Conservation (phyloP, 2,888 invertebrate genomes). For the Cynaeus angustus region DNA sequence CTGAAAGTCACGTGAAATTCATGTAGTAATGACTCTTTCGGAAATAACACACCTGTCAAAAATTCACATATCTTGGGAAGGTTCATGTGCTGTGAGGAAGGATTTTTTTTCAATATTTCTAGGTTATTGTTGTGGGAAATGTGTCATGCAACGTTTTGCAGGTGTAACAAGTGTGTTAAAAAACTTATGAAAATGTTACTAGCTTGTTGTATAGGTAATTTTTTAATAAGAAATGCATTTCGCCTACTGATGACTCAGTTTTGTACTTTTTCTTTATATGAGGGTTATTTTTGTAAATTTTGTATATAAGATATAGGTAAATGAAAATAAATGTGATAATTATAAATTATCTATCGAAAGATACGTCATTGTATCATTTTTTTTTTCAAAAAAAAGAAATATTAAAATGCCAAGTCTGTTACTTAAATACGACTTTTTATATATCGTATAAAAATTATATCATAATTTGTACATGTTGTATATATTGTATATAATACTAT, state of each 20-base stretch:
- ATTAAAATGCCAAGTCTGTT: constrained; percentile 49
- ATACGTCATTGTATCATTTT: constrained; percentile 44
- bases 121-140: constrained; percentile 17
- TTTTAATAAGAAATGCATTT: constrained; percentile 32
- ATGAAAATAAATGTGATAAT: constrained; percentile 56
- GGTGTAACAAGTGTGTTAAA: constrained; percentile 25
- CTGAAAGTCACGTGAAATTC: too few relatives aligned
- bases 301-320: constrained; percentile 44
- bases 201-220: constrained; percentile 40
- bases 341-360: constrained; percentile 48
- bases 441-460: constrained; percentile 55
- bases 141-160: constrained; percentile 15
- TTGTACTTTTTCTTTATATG: constrained; percentile 27
- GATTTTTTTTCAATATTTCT: constrained; percentile 12
- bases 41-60: constrained; percentile 6
- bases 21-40: background rate
- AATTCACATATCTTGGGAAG: constrained; percentile 37
- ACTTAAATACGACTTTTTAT: constrained; percentile 49
- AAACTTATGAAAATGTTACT: constrained; percentile 39
- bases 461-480: constrained; percentile 60
- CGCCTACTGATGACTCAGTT: constrained; percentile 27
- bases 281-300: constrained; percentile 45
- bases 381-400: constrained; percentile 20
- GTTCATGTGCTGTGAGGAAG: constrained; percentile 34
- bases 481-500: constrained; percentile 60